A percentile compares a stretch with the other conserved stretches of the same genome.
phyloP scores from a whole-genome alignment of 2,888 invertebrate genomes.

The Pseudococcus jackbeardsleyi region DNA sequence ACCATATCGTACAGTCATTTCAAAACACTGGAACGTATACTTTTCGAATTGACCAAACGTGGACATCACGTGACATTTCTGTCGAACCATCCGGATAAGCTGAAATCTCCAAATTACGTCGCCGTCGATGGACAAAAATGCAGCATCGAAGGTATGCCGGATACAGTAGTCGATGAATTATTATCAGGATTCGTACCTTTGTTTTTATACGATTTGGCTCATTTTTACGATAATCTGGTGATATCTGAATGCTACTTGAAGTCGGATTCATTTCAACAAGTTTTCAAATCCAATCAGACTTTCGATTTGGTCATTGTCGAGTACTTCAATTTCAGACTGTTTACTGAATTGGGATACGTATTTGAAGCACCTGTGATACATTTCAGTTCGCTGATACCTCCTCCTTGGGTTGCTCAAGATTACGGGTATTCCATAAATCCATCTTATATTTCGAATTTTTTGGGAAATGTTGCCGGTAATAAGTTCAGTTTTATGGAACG shows the following conservation, averaged over 20 bases:
- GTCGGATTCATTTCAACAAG: neutral
- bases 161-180: neutral
- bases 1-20: neutral
- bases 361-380: conserved; percentile 59
- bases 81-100: neutral
- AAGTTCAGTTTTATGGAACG: conserved; percentile 53
- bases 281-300: neutral
- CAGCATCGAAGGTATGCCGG: neutral
- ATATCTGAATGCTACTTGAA: neutral
- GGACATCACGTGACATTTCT: conserved; percentile 28
- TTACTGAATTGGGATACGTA: conserved; percentile 38
- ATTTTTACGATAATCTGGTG: neutral
- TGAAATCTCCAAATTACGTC: conserved; percentile 45
- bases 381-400: conserved; percentile 32
- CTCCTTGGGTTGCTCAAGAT: conserved; percentile 48
- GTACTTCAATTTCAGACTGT: conserved; percentile 61
- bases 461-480: neutral
- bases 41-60: conserved; percentile 21
- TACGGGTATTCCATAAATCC: conserved; percentile 41
- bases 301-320: conserved; percentile 62
- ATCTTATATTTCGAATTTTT: neutral
- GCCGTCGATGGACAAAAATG: conserved; percentile 52
- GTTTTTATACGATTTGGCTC: neutral
- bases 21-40: neutral
- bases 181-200: neutral